phyloP scores from a whole-genome alignment of 2,797 vertebrate species.

The Cuniculus paca region DNA sequence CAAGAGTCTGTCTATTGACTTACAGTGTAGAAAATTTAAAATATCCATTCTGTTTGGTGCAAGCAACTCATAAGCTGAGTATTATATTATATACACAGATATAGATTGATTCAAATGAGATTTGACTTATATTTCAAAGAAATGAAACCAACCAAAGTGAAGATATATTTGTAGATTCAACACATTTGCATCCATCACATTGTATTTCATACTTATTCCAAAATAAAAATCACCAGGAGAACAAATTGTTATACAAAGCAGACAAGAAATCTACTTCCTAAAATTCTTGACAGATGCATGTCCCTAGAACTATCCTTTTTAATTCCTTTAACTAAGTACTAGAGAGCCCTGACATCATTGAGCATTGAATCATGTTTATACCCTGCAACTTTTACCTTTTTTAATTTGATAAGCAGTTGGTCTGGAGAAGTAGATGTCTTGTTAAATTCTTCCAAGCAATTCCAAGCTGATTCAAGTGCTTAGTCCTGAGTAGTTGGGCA shows the following conservation, averaged over 20 bases:
- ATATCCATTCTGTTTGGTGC: background rate
- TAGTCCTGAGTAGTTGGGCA: background rate
- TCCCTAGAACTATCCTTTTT: background rate
- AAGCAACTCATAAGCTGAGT: background rate
- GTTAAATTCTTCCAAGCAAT: background rate
- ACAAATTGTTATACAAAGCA: background rate
- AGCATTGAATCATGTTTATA: background rate
- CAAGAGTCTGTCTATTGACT: background rate
- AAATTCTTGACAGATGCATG: background rate
- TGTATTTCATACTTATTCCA: background rate
- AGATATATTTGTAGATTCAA: background rate
- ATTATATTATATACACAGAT: background rate
- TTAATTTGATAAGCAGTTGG: background rate
- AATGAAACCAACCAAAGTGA: constrained; percentile 25
- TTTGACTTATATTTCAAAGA: background rate
- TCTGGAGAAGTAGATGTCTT: background rate
- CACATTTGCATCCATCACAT: background rate
- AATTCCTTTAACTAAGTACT: background rate
- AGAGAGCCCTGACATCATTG: background rate
- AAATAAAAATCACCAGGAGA: background rate
- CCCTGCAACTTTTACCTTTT: background rate
- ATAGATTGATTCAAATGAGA: background rate
- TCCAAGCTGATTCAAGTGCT: background rate
- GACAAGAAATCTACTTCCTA: background rate
- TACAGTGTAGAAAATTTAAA: background rate